Evolutionary conservation across 2,888 invertebrate genomes (phyloP).

Genomic region (Chaetoderma sp.): DNA sequence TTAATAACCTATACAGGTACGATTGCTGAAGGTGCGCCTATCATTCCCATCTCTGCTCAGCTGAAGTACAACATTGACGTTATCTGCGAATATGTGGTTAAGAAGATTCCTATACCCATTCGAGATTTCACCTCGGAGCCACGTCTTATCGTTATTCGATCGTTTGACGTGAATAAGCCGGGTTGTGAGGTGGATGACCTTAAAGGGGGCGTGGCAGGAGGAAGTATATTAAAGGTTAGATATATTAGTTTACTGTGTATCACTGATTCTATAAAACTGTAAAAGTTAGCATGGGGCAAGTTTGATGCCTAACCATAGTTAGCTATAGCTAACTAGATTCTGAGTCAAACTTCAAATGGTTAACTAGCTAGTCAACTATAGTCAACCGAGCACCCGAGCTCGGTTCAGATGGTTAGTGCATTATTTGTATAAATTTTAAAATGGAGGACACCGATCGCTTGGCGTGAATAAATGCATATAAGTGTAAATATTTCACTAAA

Average conservation of each 20-base stretch:
- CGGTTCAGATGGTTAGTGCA: too few relatives aligned
- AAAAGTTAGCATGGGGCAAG: neutral
- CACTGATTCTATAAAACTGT: neutral
- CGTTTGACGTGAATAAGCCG: constrained; percentile 99
- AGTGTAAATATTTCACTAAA: too few relatives aligned
- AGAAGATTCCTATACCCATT: constrained; percentile 96
- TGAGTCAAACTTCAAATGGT: too few relatives aligned
- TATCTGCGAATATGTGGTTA: constrained; percentile 97
- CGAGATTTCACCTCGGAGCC: constrained; percentile 96
- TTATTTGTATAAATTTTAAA: too few relatives aligned
- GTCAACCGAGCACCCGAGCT: too few relatives aligned
- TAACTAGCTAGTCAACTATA: too few relatives aligned
- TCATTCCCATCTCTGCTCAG: constrained; percentile 99
- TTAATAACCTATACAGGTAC: constrained; percentile 83
- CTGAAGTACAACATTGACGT: constrained; percentile 99
- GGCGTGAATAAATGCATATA: too few relatives aligned
- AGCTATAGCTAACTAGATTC: too few relatives aligned
- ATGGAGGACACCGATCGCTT: too few relatives aligned
- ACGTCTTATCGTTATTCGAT: constrained; percentile 85
- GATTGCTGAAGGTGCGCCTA: constrained; percentile 97
- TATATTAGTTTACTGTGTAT: neutral
- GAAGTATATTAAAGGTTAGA: constrained; percentile 87
- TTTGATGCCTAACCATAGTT: too few relatives aligned
- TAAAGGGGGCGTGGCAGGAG: constrained; percentile 98
- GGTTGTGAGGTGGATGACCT: constrained; percentile 98